These are phyloP conservation scores for Peromyscus maniculatus DNA, from an alignment of 2,113 vertebrate species.

Conservation along the genomic window DNA sequence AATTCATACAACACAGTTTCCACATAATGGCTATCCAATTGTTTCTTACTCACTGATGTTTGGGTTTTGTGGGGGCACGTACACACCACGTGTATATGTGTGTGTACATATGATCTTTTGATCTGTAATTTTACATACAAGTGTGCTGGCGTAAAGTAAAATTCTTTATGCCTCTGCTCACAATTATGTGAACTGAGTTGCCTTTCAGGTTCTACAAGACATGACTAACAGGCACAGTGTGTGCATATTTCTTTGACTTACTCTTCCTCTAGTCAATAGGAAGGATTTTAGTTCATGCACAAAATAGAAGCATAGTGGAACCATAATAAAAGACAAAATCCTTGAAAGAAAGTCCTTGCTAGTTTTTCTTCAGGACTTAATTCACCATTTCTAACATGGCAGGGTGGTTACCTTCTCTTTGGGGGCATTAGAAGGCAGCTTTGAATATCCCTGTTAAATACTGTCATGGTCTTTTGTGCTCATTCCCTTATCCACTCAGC, in stretches of 20 bases:
- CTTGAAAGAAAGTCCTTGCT: slow-evolving; percentile 12
- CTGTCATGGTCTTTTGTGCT: not conserved
- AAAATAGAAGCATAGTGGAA: slow-evolving; percentile 27
- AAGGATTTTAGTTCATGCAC: slow-evolving; percentile 53
- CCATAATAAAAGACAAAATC: slow-evolving; percentile 9
- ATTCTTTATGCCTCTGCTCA: slow-evolving; percentile 12
- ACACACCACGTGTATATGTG: not conserved
- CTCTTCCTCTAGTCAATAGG: slow-evolving; percentile 11
- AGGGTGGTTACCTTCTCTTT: not conserved
- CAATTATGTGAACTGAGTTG: not conserved
- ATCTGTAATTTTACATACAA: slow-evolving; percentile 6
- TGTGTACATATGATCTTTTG: not conserved
- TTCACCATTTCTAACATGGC: not conserved
- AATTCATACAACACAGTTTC: not conserved
- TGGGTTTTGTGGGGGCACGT: not conserved
- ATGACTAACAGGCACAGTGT: slow-evolving; percentile 27
- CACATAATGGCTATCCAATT: not conserved
- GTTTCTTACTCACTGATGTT: not conserved
- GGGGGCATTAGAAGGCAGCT: not conserved
- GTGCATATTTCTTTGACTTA: slow-evolving; percentile 37
- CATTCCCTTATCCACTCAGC: too few relatives aligned
- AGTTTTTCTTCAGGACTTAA: slow-evolving; percentile 42
- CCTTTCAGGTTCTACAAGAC: slow-evolving; percentile 54
- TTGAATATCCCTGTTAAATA: not conserved
- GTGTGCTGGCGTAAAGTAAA: not conserved